These are phyloP conservation scores for Amblyteles armatorius DNA, from an alignment of 2,888 invertebrate species.

Conservation along the genomic window DNA sequence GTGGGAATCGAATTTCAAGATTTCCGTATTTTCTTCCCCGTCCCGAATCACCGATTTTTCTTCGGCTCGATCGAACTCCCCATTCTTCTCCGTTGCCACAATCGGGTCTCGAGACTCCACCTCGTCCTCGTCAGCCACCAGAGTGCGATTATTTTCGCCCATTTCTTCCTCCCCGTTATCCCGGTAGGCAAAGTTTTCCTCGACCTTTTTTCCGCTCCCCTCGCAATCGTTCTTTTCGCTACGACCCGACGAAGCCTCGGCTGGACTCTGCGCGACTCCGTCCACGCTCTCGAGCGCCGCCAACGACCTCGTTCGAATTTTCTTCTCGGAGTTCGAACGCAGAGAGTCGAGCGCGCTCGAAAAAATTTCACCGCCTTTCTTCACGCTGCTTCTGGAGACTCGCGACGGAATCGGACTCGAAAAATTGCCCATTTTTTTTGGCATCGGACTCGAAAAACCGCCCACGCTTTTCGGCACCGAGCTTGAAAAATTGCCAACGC, in stretches of 20 bases:
- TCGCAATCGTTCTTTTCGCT: not conserved
- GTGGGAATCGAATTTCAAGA: not conserved
- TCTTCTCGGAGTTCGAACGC: conserved; percentile 5
- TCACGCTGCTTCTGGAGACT: not conserved
- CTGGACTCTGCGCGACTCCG: no score
- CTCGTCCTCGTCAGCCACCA: not conserved
- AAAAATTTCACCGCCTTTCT: not conserved
- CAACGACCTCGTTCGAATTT: not conserved
- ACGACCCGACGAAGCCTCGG: no score
- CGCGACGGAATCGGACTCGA: not conserved
- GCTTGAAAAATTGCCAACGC: not conserved
- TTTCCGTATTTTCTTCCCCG: not conserved
- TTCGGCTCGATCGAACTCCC: not conserved
- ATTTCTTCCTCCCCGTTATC: conserved; percentile 4
- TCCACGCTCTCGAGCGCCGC: no score
- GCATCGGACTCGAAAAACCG: not conserved
- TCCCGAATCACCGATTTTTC: not conserved
- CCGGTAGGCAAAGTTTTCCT: not conserved
- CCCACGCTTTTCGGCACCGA: not conserved
- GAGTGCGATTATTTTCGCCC: conserved; percentile 11
- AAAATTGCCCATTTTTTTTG: not conserved
- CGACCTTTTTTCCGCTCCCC: not conserved
- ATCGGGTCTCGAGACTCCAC: not conserved
- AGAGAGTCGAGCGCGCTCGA: conserved; percentile 2
- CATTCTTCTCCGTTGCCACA: not conserved